phyloP scores from a whole-genome alignment of 2,113 vertebrate genomes.

The Eptesicus fuscus region DNA sequence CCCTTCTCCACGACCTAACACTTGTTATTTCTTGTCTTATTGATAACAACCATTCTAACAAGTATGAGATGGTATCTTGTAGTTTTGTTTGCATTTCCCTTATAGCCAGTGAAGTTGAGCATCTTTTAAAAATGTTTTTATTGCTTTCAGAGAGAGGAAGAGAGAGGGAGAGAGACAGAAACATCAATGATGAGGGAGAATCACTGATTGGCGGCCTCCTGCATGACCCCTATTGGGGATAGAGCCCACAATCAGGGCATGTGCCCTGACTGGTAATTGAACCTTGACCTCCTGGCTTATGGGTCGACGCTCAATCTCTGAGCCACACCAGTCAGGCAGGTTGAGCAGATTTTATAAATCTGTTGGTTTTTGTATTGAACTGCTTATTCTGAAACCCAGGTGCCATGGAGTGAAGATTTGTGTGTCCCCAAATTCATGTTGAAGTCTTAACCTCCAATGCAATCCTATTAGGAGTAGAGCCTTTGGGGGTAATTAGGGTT shows the following conservation, averaged over 20 bases:
- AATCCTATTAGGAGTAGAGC: background rate
- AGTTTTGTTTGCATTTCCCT: background rate
- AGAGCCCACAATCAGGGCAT: too few relatives aligned
- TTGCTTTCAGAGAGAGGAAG: too few relatives aligned
- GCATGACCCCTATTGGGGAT: too few relatives aligned
- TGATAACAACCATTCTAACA: background rate
- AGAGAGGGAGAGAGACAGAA: too few relatives aligned
- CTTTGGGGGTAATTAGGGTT: background rate
- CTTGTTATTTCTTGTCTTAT: background rate
- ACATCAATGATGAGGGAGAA: too few relatives aligned
- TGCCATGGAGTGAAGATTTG: background rate
- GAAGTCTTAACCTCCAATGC: background rate
- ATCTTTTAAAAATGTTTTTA: background rate
- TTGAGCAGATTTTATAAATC: background rate
- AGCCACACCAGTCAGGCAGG: too few relatives aligned
- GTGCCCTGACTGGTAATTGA: too few relatives aligned
- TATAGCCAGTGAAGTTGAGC: background rate
- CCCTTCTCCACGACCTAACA: background rate
- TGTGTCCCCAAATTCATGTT: background rate
- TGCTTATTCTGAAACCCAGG: background rate
- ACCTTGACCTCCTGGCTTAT: too few relatives aligned
- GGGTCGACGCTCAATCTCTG: too few relatives aligned
- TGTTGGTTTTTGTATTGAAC: background rate
- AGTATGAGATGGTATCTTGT: background rate
- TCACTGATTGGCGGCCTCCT: too few relatives aligned